Evolutionary conservation across 2,797 vertebrate species (phyloP), one percentile per base, ranked within the genome.

Genomic region (Micrastur ruficollis): DNA sequence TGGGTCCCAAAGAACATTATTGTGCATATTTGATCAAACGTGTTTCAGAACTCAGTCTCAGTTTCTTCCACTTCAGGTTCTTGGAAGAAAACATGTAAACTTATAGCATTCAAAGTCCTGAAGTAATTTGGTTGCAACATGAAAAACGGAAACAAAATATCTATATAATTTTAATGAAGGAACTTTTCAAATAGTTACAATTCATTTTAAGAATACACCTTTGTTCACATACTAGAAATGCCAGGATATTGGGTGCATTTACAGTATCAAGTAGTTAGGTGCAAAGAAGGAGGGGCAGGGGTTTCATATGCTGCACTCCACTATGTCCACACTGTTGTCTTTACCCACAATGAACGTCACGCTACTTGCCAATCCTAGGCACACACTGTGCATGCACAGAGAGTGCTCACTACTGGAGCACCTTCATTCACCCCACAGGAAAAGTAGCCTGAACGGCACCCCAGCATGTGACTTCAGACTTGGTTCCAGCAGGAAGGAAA

Each of bases 261-360:
- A 25, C n/a, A n/a, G 14, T 25, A 62, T 23, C 1, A 1, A 66
- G 7, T 1, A 55, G 12, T 4, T 16, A 71, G 16, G 12, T 26
- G 15, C 50, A 46, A 29, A 82, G 34, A 14, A 68, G 21, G 14
- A 19, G 29, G 8, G 20, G 4, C 14, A 5, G 18, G 21, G 36
- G 14, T 6, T 22, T 40, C 56, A 46, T 55, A 12, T 40, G 36
- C 47, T 82, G 42, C 18, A 18, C 13, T 46, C 53, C n/a, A 18
- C 50, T 55, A 32, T 3, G 19, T 4, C 18, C 62, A 49, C 14
- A 8, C 31, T 25, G 8, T 20, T 20, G 22, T 34, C 44, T 75
- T 44, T 23, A 72, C 14, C 29, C 22, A 67, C 10, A 36, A 4
- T 9, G 11, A 72, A 72, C 23, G 12, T 62, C 25, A 40, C 5